Percentiles rank a stretch among this genome's conserved stretches.
Evolutionary conservation across 2,888 invertebrate species (phyloP).

Genomic region (Chironomus riparius): DNA sequence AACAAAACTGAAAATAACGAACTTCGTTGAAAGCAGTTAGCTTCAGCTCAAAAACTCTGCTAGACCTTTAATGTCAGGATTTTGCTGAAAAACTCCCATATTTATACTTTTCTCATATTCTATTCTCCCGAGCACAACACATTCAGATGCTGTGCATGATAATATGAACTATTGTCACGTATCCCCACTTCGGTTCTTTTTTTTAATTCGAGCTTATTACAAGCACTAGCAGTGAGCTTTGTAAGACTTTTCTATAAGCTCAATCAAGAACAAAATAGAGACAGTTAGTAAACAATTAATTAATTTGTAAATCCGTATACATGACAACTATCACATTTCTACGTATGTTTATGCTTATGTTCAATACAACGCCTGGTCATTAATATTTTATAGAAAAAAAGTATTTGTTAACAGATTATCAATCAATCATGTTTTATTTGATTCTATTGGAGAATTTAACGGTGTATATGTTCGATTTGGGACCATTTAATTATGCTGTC

Average conservation of each 20-base stretch:
- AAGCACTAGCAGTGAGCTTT: not conserved
- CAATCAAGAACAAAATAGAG: no score
- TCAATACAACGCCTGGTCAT: no score
- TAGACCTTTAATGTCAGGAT: not conserved
- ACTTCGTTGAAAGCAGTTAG: not conserved
- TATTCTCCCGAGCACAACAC: not conserved
- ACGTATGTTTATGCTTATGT: no score
- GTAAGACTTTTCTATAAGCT: not conserved
- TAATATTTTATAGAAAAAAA: no score
- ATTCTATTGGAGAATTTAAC: no score
- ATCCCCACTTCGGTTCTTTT: not conserved
- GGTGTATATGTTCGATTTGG: no score
- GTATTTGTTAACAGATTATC: no score
- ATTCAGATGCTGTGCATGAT: not conserved
- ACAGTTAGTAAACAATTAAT: no score
- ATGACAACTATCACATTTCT: no score
- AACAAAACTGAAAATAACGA: not conserved
- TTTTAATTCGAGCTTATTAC: not conserved
- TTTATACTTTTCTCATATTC: not conserved
- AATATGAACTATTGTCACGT: not conserved
- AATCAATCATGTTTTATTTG: no score
- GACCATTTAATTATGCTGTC: no score
- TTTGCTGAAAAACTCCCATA: not conserved
- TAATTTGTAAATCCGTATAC: no score
- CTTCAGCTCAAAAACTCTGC: not conserved